Percentiles rank a stretch among this genome's conserved stretches.
Conservation (phyloP, 92 coral and sea anemone species). For the Umimayanthus kanabou region DNA sequence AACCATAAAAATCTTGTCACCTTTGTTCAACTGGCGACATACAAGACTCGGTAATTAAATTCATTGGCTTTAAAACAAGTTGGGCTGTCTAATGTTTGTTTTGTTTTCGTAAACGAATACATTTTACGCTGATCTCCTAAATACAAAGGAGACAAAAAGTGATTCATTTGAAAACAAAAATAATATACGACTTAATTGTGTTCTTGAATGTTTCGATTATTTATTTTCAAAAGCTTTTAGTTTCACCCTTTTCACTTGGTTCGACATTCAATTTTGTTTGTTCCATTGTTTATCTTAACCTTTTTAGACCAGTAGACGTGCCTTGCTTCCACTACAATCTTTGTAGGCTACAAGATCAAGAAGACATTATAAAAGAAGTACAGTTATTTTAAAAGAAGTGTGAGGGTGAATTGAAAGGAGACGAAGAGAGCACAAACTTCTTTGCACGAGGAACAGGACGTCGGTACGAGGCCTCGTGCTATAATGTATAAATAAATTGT, state of each 20-base stretch:
- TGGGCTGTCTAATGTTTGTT: background rate
- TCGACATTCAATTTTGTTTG: background rate
- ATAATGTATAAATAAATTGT: background rate
- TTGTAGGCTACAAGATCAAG: background rate
- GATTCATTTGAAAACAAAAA: constrained; percentile 2
- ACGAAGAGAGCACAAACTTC: background rate
- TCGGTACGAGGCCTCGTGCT: background rate
- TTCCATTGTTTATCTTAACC: too few relatives aligned
- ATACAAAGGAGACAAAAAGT: background rate
- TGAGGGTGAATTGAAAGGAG: background rate
- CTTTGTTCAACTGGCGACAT: background rate
- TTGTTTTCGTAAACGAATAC: background rate
- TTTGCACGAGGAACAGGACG: background rate
- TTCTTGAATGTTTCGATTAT: background rate
- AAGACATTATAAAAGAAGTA: too few relatives aligned
- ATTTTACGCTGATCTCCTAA: background rate
- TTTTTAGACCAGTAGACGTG: background rate
- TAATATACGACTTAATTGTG: background rate
- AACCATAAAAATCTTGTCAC: background rate
- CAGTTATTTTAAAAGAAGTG: too few relatives aligned
- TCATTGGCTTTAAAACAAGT: background rate
- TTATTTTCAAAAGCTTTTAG: background rate
- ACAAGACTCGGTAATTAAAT: background rate
- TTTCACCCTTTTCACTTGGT: background rate
- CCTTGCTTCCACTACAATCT: background rate